Evolutionary conservation across 2,113 vertebrate genomes (phyloP).

Genomic region (Pteruthius melanotis): DNA sequence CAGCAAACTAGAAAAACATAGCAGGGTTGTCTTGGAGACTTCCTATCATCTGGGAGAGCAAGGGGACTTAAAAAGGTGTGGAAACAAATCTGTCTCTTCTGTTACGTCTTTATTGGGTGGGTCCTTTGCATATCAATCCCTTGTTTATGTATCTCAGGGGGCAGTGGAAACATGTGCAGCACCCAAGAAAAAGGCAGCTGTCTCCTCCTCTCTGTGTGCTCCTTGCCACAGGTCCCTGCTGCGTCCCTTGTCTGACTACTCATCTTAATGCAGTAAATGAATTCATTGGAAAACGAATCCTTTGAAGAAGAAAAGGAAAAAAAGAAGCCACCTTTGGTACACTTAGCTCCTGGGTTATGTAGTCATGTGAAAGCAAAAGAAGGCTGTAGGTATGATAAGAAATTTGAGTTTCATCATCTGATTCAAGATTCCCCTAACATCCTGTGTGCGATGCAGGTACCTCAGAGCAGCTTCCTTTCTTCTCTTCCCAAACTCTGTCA

Average conservation of each 20-base stretch:
- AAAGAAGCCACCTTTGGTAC: rapidly evolving
- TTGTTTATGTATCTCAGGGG: neutral
- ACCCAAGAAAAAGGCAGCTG: neutral
- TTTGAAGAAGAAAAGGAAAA: neutral
- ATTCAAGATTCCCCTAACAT: neutral
- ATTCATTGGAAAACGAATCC: neutral
- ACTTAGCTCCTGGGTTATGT: neutral
- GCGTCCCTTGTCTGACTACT: neutral
- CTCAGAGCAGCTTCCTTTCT: neutral
- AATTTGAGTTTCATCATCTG: neutral
- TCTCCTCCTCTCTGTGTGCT: neutral
- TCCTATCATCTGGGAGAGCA: neutral
- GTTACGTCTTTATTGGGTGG: neutral
- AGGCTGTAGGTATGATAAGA: neutral
- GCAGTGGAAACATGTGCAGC: neutral
- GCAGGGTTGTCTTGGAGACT: neutral
- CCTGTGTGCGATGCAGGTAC: neutral
- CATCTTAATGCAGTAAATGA: neutral
- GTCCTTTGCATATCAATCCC: neutral
- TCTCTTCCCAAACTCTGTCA: neutral
- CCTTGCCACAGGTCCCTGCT: neutral
- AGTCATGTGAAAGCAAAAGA: neutral
- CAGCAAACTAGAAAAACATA: neutral
- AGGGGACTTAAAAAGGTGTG: neutral
- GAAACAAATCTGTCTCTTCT: neutral